A percentile compares a stretch with the other conserved stretches of the same genome.
Evolutionary conservation across 2,113 vertebrate species (phyloP).

Genomic region (Pungitius pungitius): DNA sequence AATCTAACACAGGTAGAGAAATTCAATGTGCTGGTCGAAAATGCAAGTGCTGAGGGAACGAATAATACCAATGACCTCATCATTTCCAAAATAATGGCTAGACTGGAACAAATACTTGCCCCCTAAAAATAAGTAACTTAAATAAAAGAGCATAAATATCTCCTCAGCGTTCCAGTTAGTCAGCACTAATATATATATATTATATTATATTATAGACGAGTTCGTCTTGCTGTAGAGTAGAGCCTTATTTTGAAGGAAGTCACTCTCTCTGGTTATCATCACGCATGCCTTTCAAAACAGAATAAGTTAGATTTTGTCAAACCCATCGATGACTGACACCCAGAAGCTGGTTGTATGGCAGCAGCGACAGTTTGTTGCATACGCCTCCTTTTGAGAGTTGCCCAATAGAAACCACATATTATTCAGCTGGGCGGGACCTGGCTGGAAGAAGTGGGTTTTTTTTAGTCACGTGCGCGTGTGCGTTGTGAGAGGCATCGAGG

Average conservation of each 20-base stretch:
- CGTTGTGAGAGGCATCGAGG: slow-evolving; percentile 15
- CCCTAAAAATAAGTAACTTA: background rate
- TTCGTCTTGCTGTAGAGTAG: background rate
- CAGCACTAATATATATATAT: background rate
- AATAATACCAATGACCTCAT: too few species aligned
- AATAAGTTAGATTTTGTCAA: too few species aligned
- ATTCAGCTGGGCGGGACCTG: background rate
- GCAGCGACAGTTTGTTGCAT: background rate
- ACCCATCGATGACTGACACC: slow-evolving; percentile 31
- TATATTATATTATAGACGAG: too few species aligned
- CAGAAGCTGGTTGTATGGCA: slow-evolving; percentile 22
- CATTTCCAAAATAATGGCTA: too few species aligned
- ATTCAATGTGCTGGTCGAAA: too few species aligned
- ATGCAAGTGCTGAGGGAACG: too few species aligned
- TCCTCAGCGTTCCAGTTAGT: background rate
- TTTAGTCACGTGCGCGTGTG: slow-evolving; percentile 32
- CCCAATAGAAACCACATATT: slow-evolving; percentile 27
- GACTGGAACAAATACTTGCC: too few species aligned
- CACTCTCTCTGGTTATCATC: background rate
- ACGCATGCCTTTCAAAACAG: too few species aligned
- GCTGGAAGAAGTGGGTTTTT: slow-evolving; percentile 18
- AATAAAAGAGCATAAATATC: background rate
- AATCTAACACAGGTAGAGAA: too few species aligned
- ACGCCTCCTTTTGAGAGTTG: background rate
- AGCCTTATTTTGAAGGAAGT: slow-evolving; percentile 29